Evolutionary conservation across 1,140 invertebrate species (phyloP).

Genomic region (Drosophila orosa): DNA sequence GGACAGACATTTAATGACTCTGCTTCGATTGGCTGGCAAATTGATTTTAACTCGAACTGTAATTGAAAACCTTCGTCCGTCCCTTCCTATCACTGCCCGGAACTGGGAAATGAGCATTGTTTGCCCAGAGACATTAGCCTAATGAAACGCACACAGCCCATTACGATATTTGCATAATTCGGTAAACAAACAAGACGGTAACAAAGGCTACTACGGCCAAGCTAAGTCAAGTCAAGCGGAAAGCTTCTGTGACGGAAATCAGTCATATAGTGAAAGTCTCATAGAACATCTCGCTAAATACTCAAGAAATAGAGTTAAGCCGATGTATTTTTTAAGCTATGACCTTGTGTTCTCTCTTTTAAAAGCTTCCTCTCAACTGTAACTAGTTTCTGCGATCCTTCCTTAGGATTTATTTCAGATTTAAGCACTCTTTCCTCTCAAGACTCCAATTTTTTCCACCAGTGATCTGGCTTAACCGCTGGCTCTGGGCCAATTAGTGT

Average conservation of each 20-base stretch:
- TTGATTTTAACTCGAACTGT: conserved; percentile 67
- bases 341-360: neutral
- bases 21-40: conserved; percentile 51
- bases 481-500: conserved; percentile 42
- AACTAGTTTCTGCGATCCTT: too few relatives aligned
- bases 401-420: neutral
- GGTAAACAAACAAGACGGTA: conserved; percentile 39
- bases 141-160: conserved; percentile 69
- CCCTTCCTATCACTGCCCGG: conserved; percentile 12
- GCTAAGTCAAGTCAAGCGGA: conserved; percentile 13
- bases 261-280: neutral
- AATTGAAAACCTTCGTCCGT: conserved; percentile 44
- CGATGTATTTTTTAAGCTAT: neutral
- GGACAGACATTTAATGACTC: conserved; percentile 33
- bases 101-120: conserved; percentile 51
- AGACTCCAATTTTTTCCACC: neutral
- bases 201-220: neutral
- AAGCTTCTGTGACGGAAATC: neutral
- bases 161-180: conserved; percentile 58
- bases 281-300: neutral
- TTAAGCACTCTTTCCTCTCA: neutral
- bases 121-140: conserved; percentile 68
- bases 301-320: neutral
- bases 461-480: conserved; percentile 12
- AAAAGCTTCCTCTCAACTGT: too few relatives aligned